Conservation (phyloP, 2,797 vertebrate genomes). For the Acipenser oxyrinchus region DNA sequence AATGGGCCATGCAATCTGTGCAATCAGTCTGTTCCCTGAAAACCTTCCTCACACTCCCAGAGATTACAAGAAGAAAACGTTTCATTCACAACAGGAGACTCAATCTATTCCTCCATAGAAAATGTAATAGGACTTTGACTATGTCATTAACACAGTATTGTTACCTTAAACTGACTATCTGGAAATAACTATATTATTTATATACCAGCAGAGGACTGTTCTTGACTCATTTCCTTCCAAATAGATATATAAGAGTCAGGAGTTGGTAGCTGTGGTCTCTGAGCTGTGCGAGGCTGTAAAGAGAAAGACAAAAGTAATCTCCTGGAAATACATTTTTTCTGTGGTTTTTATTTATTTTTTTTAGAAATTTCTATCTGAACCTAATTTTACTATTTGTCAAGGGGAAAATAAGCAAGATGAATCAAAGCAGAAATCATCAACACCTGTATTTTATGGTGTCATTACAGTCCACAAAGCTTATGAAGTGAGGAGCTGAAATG, state of each 20-base stretch:
- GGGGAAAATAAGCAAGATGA: no score
- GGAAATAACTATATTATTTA: conserved; percentile 26
- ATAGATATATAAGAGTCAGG: no score
- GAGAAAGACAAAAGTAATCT: no score
- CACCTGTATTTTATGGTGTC: no score
- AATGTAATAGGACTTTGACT: conserved; percentile 7
- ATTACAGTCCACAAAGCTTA: not conserved
- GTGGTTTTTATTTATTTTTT: no score
- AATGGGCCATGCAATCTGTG: conserved; percentile 57
- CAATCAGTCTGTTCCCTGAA: conserved; percentile 35
- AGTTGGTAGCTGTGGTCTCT: no score
- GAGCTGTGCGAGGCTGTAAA: no score
- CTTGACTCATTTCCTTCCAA: conserved; percentile 28
- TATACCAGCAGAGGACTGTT: conserved; percentile 18
- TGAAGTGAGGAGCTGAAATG: conserved; percentile 1
- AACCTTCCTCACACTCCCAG: conserved; percentile 15
- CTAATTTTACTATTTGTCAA: no score
- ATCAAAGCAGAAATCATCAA: no score
- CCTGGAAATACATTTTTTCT: no score
- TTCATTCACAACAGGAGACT: not conserved
- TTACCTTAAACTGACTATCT: conserved; percentile 32
- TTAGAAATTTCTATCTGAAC: no score
- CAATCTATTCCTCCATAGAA: conserved; percentile 8
- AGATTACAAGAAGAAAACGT: conserved; percentile 5
- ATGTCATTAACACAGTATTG: conserved; percentile 25